Evolutionary conservation across 2,113 vertebrate genomes (phyloP).

Genomic region (Chrysochloris asiatica): DNA sequence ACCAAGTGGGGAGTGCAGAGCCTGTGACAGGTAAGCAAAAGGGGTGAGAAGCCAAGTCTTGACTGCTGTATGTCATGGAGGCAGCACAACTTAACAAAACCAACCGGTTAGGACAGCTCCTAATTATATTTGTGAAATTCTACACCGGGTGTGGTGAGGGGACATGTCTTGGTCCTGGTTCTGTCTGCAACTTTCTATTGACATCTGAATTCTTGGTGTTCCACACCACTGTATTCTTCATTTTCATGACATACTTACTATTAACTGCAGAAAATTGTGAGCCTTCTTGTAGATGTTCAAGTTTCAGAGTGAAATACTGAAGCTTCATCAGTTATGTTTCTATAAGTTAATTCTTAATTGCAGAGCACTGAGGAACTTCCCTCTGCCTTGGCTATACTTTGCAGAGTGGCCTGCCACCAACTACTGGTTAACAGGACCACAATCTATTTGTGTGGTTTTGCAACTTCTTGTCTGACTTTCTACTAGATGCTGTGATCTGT

Average conservation of each 20-base stretch:
- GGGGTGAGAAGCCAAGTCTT: background rate
- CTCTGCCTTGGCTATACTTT: background rate
- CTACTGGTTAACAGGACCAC: background rate
- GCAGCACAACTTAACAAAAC: background rate
- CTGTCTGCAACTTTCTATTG: slow-evolving; percentile 19
- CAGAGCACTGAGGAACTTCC: background rate
- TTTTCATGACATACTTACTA: background rate
- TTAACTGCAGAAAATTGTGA: background rate
- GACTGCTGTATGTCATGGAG: background rate
- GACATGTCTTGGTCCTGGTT: background rate
- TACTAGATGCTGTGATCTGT: background rate
- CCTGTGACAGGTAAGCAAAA: background rate
- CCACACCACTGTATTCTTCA: background rate
- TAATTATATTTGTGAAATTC: background rate
- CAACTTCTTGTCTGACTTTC: background rate
- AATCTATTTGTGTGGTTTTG: fast-evolving
- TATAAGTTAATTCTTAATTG: background rate
- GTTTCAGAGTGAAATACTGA: slow-evolving; percentile 23
- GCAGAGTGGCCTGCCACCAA: background rate
- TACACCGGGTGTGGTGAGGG: background rate
- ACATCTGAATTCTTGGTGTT: slow-evolving; percentile 53
- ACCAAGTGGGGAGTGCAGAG: background rate
- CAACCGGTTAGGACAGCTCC: background rate
- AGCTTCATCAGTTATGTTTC: slow-evolving; percentile 6
- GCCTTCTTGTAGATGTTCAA: background rate